Percentiles rank a stretch among this genome's conserved stretches.
Evolutionary conservation across 2,797 vertebrate species (phyloP).

Genomic region (Cossypha heuglini): DNA sequence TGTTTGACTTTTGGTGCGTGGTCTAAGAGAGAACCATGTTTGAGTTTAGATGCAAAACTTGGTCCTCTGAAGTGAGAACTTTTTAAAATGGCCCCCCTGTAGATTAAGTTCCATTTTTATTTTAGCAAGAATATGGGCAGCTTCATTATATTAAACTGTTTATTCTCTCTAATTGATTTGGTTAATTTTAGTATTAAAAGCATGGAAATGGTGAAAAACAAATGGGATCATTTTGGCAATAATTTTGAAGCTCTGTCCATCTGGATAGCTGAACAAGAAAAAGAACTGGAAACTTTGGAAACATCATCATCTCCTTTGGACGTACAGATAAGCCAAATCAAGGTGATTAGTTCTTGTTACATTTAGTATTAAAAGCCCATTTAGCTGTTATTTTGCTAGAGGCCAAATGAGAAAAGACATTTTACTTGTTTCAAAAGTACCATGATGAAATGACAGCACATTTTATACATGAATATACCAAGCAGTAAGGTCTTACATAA

Average conservation of each 20-base stretch:
- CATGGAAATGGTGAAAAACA: constrained; percentile 88
- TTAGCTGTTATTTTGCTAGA: neutral
- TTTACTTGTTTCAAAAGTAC: neutral
- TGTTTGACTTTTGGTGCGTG: neutral
- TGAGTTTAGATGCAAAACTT: neutral
- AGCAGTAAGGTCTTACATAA: constrained; percentile 27
- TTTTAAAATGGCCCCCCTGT: neutral
- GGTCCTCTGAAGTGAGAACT: neutral
- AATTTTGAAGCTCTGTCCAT: constrained; percentile 87
- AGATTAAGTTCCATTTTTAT: neutral
- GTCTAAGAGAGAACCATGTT: neutral
- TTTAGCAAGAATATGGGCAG: neutral
- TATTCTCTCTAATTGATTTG: constrained; percentile 77
- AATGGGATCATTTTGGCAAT: constrained; percentile 89
- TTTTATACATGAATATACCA: neutral
- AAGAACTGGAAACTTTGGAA: constrained; percentile 84
- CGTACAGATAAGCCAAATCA: constrained; percentile 84
- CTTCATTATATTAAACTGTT: constrained; percentile 65
- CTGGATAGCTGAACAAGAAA: constrained; percentile 93
- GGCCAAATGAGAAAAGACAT: neutral
- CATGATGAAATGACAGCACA: neutral
- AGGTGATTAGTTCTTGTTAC: constrained; percentile 83
- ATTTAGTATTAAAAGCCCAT: constrained; percentile 48
- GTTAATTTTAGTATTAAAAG: constrained; percentile 89
- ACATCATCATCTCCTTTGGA: constrained; percentile 80